Percentiles rank a stretch among this genome's conserved stretches.
phyloP scores from a whole-genome alignment of 2,888 invertebrate genomes.

The Synergus umbraculus region DNA sequence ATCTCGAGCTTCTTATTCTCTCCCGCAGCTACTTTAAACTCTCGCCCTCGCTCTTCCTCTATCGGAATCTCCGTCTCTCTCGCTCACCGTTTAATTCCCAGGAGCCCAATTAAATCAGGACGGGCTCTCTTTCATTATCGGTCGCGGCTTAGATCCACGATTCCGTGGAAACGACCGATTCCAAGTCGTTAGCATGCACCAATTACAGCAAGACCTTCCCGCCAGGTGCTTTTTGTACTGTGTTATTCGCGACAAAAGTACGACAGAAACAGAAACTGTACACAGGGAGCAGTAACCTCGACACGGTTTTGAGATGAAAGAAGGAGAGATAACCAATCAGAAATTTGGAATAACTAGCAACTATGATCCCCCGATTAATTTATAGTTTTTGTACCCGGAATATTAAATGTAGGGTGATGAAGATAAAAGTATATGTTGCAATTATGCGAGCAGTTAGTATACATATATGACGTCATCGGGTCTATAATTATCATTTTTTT shows the following conservation, averaged over 20 bases:
- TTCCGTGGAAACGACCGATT: conserved; percentile 73
- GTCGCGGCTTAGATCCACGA: conserved; percentile 69
- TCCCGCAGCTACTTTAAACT: conserved; percentile 39
- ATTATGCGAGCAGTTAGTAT: background rate
- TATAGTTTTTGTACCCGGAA: too few species aligned
- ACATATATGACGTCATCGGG: background rate
- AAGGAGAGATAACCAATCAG: background rate
- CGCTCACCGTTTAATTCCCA: conserved; percentile 64
- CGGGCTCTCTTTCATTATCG: conserved; percentile 67
- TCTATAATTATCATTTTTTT: conserved; percentile 15
- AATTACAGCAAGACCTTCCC: conserved; percentile 72
- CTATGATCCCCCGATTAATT: background rate
- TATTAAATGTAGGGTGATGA: background rate
- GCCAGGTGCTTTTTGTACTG: conserved; percentile 60
- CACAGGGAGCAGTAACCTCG: background rate
- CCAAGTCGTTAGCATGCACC: conserved; percentile 70
- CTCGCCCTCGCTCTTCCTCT: conserved; percentile 46
- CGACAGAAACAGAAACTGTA: conserved; percentile 5
- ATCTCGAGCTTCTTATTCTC: conserved; percentile 29
- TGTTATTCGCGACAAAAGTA: conserved; percentile 30
- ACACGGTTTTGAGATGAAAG: background rate
- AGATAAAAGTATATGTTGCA: background rate
- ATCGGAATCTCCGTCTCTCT: conserved; percentile 62
- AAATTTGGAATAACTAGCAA: background rate
- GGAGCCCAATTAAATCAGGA: conserved; percentile 68